A percentile compares a stretch with the other conserved stretches of the same genome.
Conservation (phyloP, 1,140 invertebrate species). For the Prorops nasuta region DNA sequence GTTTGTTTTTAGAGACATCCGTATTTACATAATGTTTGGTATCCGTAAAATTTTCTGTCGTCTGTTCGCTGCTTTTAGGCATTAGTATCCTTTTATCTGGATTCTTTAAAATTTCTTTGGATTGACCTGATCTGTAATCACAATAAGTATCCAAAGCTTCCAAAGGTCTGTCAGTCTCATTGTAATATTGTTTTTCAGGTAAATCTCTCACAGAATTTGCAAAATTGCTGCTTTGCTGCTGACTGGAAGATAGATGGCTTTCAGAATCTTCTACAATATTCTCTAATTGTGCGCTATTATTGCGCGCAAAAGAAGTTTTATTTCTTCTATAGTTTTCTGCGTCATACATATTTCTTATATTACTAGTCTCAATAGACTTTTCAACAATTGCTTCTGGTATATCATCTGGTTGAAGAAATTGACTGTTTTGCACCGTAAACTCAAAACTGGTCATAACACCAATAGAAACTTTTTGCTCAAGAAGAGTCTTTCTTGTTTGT, state of each 20-base stretch:
- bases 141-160: not conserved
- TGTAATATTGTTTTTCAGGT: constrained; percentile 10
- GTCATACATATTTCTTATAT: constrained; percentile 41
- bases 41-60: not conserved
- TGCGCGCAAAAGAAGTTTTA: constrained; percentile 31
- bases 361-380: constrained; percentile 39
- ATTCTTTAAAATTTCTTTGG: not conserved
- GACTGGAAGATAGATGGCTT: constrained; percentile 46
- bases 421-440: constrained; percentile 59
- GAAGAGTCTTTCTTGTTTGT: constrained; percentile 29
- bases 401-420: constrained; percentile 38
- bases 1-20: not conserved
- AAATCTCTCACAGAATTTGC: constrained; percentile 17
- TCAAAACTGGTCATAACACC: constrained; percentile 73
- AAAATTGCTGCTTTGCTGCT: constrained; percentile 37
- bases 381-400: constrained; percentile 50
- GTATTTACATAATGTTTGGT: not conserved
- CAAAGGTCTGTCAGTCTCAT: constrained; percentile 6
- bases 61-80: not conserved
- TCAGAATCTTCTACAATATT: constrained; percentile 52
- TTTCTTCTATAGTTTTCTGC: constrained; percentile 36
- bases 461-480: constrained; percentile 65
- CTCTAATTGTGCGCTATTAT: constrained; percentile 35
- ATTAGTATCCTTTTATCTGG: not conserved
- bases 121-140: not conserved